Base-by-base conservation (phyloP, 2,797 vertebrate species). In the Echeneis naucrates region DNA sequence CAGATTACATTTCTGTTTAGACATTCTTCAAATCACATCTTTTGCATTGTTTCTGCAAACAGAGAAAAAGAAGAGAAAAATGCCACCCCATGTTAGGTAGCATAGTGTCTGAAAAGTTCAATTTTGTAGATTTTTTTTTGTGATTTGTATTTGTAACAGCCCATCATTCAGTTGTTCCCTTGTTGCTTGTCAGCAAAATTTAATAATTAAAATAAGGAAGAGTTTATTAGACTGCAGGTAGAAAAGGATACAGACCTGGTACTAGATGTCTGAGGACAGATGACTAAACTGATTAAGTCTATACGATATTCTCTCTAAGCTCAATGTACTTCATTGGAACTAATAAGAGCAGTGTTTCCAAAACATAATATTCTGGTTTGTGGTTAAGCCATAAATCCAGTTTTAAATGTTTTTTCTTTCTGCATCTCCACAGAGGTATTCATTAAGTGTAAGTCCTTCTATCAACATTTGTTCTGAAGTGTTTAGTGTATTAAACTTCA, bases 401-500 rank as follows among this genome's bases (percentile, higher is more conserved):
- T 5, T 53, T 19, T 19, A 16, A 71, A 65, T 60, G 2, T 1
- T 16, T 1, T 0, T 23, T 27, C 38, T 4, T 47, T 16, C 17
- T 30, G 44, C 5, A 66, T 47, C 47, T 33, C 14, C 21, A 50
- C 38, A 16, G 21, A 27, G 3, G 26, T 38, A 13, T 32, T 21
- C 8, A 13, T 9, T 7, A 42, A n/a, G 24, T 42, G 3, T 40
- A 48, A 59, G 48, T 10, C 0, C 12, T 4, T 54, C 11, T 5
- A 12, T 8, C 5, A 64, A 8, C 44, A 23, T 30, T 51, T 1
- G 52, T 33, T 62, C 2, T 51, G 35, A 13, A 26, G n/a, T 38
- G 35, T 70, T 45, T 51, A 19, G 30, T 42, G 78, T 37, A 67
- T 69, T 32, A 58, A 52, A 44, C 40, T 32, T 63, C 23, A 38